phyloP scores from a whole-genome alignment of 2,113 vertebrate genomes.

The Hyaena hyaena region DNA sequence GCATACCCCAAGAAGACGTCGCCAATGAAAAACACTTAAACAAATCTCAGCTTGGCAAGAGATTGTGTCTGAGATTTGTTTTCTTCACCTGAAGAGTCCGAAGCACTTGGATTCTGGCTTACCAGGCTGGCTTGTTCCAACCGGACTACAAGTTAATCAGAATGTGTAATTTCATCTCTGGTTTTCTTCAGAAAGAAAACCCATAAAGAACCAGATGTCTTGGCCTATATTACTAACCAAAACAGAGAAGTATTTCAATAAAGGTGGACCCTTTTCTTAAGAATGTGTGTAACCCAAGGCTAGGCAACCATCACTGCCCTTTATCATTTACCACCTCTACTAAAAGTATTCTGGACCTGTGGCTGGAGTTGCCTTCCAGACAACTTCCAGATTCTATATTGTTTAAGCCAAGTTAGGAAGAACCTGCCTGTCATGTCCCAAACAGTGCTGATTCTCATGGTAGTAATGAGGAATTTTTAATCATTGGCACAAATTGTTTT shows the following conservation, averaged over 20 bases:
- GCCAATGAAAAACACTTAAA: neutral
- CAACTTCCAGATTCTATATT: neutral
- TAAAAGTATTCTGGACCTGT: neutral
- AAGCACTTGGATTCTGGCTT: neutral
- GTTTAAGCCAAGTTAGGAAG: neutral
- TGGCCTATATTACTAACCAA: constrained; percentile 11
- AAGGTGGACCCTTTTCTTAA: neutral
- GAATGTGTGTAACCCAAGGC: neutral
- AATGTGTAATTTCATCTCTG: neutral
- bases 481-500: neutral
- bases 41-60: neutral
- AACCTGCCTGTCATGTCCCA: neutral
- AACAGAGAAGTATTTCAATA: neutral
- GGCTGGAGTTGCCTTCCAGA: neutral
- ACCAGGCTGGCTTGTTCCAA: neutral
- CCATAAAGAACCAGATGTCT: neutral
- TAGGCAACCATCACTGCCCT: neutral
- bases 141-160: neutral
- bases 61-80: neutral
- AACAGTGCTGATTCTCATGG: neutral
- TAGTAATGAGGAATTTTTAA: neutral
- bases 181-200: constrained; percentile 43
- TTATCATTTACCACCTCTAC: neutral
- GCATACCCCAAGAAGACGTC: neutral
- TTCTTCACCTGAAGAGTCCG: neutral